Evolutionary conservation across 2,888 invertebrate species (phyloP), one percentile per base, ranked within the genome.

Genomic region (Netelia virgata): DNA sequence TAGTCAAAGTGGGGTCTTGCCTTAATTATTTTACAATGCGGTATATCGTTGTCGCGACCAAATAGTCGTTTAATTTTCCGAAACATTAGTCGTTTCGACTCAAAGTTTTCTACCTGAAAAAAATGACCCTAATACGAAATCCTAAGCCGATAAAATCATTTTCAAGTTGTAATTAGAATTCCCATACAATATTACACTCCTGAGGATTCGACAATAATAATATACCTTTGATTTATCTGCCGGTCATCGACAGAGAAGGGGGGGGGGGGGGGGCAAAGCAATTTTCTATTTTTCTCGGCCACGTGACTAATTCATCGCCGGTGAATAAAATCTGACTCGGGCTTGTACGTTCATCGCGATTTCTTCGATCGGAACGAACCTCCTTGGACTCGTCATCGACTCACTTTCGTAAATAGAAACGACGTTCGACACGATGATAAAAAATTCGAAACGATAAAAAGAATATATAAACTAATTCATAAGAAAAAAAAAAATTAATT

Each of bases 261-360:
- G 11, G 1, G 43, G 8, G 8, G n/a, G 6, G 2, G 6, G n/a
- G n/a, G n/a, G n/a, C n/a, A 6, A 55, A 1, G 16, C 23, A 3
- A 61, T 28, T 28, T n/a, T 50, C n/a, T 43, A 63, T 63, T 72
- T 47, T 43, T 18, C 23, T 55, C 64, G 8, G 3, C 14, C 28
- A 36, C 57, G 72, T 79, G 78, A 79, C 64, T 64, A 64, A 79
- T 79, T 55, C 14, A 23, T 53, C 55, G 1, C 1, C 28, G 16
- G 20, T 18, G 64, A 66, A 28, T 63, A 55, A 18, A 16, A 20
- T 3, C 50, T 9, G 11, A 70, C 41, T 53, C 69, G 14, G 36
- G 70, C 50, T 57, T 79, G 53, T 72, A 69, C 72, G 53, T 23
- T 79, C 78, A 55, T 72, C 72, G 28, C 72, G 64, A 64, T 64